Percentiles rank a stretch among this genome's conserved stretches.
Conservation (phyloP, 2,797 vertebrate genomes). For the Fundulus diaphanus region DNA sequence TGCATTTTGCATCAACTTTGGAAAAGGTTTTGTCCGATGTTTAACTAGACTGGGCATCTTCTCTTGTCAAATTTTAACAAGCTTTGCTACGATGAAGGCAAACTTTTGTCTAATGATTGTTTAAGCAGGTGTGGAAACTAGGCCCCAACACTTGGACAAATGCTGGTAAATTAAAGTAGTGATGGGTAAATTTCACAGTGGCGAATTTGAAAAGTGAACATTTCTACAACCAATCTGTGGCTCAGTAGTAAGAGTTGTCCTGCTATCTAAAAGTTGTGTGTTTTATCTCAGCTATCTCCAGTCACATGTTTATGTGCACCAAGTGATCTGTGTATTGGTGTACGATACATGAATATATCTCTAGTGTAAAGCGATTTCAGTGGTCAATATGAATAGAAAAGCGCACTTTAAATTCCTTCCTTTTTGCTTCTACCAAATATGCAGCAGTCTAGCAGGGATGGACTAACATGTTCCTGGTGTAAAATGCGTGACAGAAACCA, state of each 20-base stretch:
- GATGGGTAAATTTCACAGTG: not conserved
- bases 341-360: no score
- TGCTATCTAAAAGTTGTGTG: no score
- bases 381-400: no score
- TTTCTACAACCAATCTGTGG: not conserved
- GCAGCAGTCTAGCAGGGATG: no score
- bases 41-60: constrained; percentile 16
- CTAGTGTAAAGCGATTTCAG: no score
- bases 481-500: not conserved
- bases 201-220: not conserved
- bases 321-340: no score
- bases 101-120: constrained; percentile 11
- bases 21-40: constrained; percentile 33
- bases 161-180: not conserved
- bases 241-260: no score
- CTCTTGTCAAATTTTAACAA: constrained; percentile 25
- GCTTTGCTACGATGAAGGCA: constrained; percentile 1
- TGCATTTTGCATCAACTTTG: constrained; percentile 23
- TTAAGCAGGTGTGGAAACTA: not conserved
- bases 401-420: no score
- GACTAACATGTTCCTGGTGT: not conserved
- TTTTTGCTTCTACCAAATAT: no score
- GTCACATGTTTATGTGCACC: no score
- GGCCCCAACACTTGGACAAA: not conserved
- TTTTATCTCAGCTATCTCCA: no score